A percentile compares a stretch with the other conserved stretches of the same genome.
phyloP scores from a whole-genome alignment of 30 jellyfish, hydroid and myxozoan genomes.

The Nemopilema nomurai region DNA sequence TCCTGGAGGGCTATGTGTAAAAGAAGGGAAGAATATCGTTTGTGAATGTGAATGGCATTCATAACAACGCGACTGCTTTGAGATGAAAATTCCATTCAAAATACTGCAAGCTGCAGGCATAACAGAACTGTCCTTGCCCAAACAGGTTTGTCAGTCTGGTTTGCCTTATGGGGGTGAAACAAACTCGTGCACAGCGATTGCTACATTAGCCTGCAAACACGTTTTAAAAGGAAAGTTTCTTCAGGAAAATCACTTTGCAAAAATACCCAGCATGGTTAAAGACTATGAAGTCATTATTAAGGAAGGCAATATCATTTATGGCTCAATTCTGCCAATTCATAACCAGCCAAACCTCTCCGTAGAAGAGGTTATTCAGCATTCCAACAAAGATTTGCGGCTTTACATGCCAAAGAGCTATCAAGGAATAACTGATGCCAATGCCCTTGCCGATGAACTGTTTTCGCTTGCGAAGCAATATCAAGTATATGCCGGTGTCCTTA shows the following conservation, averaged over 20 bases:
- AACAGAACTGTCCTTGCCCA: not conserved
- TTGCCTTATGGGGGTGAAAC: not conserved
- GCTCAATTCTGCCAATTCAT: not conserved
- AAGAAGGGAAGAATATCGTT: not conserved
- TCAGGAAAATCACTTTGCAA: not conserved
- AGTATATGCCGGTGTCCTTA: too few relatives aligned
- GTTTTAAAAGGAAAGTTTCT: not conserved
- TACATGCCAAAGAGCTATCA: not conserved
- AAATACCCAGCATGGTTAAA: not conserved
- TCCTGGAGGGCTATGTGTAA: not conserved
- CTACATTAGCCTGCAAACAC: not conserved
- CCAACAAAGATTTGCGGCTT: not conserved
- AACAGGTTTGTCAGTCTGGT: not conserved
- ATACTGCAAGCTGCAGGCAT: not conserved
- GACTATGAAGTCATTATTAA: not conserved
- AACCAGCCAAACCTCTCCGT: not conserved
- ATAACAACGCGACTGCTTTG: not conserved
- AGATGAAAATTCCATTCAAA: not conserved
- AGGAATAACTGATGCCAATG: not conserved
- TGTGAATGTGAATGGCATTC: not conserved
- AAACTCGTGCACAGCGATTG: not conserved
- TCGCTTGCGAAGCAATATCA: too few relatives aligned
- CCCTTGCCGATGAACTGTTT: not conserved
- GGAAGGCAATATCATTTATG: not conserved
- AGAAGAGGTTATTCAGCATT: not conserved